These are phyloP conservation scores for Nemapogon koenigi DNA, from an alignment of 2,888 invertebrate species.

Conservation along the genomic window DNA sequence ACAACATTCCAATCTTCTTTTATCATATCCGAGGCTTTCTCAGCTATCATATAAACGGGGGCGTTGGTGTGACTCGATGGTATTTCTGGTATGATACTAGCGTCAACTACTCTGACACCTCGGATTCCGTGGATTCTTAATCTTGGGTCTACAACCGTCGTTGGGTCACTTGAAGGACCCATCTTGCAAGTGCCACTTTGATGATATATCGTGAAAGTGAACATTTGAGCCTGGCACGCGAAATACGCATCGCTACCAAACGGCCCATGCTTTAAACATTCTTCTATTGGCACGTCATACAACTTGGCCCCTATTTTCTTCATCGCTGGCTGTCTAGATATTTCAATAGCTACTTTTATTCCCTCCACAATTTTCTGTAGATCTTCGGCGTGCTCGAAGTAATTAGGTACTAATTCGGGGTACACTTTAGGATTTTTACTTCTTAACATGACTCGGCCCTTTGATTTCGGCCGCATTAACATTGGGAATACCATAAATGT, in stretches of 20 bases:
- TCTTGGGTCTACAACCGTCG: slow-evolving; percentile 70
- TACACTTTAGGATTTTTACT: slow-evolving; percentile 74
- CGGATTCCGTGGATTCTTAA: slow-evolving; percentile 71
- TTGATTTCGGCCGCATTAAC: slow-evolving; percentile 75
- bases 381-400: slow-evolving; percentile 71
- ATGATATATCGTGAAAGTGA: slow-evolving; percentile 75
- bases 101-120: slow-evolving; percentile 76
- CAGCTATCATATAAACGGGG: slow-evolving; percentile 81
- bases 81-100: slow-evolving; percentile 81
- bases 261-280: slow-evolving; percentile 57
- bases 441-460: slow-evolving; percentile 70
- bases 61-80: slow-evolving; percentile 80
- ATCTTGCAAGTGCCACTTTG: slow-evolving; percentile 73
- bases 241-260: slow-evolving; percentile 74
- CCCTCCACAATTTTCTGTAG: slow-evolving; percentile 69
- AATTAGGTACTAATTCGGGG: slow-evolving; percentile 81
- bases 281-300: slow-evolving; percentile 66
- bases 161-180: slow-evolving; percentile 62
- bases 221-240: slow-evolving; percentile 70
- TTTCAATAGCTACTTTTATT: slow-evolving; percentile 63
- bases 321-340: slow-evolving; percentile 66
- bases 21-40: slow-evolving; percentile 77
- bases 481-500: slow-evolving; percentile 70
- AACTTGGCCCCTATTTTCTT: slow-evolving; percentile 63
- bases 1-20: slow-evolving; percentile 63